Conservation (phyloP, 2,888 invertebrate genomes). For the Lasioglossum lativentre region DNA sequence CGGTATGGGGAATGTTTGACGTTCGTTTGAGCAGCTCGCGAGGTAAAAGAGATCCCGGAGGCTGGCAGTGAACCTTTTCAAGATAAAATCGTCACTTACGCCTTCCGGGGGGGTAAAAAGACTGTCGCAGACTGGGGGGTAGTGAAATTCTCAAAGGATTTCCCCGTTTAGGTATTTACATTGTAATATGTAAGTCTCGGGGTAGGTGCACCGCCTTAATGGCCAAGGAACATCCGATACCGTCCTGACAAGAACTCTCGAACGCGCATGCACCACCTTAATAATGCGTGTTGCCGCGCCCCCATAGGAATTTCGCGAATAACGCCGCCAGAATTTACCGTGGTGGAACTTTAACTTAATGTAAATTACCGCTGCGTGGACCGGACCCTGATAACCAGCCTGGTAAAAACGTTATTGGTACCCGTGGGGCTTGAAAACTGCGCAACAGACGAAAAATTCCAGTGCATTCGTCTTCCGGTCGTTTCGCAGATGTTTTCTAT, state of each 20-base stretch:
- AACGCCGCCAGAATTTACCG: constrained; percentile 39
- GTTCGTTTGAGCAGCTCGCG: background rate
- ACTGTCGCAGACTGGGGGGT: constrained; percentile 15
- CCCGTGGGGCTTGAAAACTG: background rate
- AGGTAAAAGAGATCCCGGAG: background rate
- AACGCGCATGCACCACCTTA: constrained; percentile 37
- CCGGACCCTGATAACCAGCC: constrained; percentile 28
- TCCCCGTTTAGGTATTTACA: constrained; percentile 16
- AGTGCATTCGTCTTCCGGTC: background rate
- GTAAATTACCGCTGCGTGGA: constrained; percentile 39
- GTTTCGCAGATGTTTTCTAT: background rate
- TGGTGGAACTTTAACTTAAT: constrained; percentile 30
- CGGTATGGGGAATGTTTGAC: background rate
- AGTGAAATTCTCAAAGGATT: constrained; percentile 44
- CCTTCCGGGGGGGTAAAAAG: constrained; percentile 58
- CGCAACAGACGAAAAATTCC: background rate
- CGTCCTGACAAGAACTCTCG: constrained; percentile 50
- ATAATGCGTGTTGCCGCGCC: constrained; percentile 25
- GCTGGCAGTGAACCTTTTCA: constrained; percentile 17
- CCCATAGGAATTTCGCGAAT: constrained; percentile 42
- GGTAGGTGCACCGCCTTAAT: constrained; percentile 53
- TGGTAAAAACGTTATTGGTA: constrained; percentile 11
- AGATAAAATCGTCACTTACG: constrained; percentile 63
- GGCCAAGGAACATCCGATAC: constrained; percentile 50
- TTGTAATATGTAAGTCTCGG: constrained; percentile 6